Base-by-base conservation (phyloP, 2,888 invertebrate genomes). In the Nomada fabriciana region DNA sequence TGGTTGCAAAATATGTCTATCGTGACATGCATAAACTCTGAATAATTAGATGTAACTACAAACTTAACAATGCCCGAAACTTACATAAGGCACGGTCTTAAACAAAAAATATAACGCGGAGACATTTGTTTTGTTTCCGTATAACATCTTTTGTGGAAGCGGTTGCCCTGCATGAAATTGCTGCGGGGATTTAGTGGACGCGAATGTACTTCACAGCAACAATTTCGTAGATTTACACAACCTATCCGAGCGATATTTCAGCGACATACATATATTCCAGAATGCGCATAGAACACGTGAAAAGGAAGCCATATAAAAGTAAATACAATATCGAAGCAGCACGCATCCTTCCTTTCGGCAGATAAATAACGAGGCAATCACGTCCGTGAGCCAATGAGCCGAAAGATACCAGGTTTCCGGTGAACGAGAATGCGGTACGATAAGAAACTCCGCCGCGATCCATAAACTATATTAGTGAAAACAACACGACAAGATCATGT, bases 361-460 rank as follows among this genome's bases (percentile, higher is more conserved):
- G 82, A 86, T 82, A 88, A 83, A 80, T 76, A 76, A 64, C 81
- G 81, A 42, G 71, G 76, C 75, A 82, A 86, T 86, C 87, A 78
- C 78, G 79, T 80, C 79, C 63, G 79, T 72, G 85, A 85, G 76
- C 76, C 85, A 84, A 86, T 83, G 88, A 88, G 84, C 84, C 85
- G 52, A 86, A 89, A 87, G 90, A 90, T 91, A 91, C 86, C 84
- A 76, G 70, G 89, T 88, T 91, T 91, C 91, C 91, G 90, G 89
- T 89, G 81, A 87, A 89, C 87, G 85, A 88, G 57, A 47, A 86
- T 85, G 82, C 85, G 84, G 71, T 73, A 50, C 81, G 85, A 88
- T 83, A 84, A 89, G 88, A 84, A 76, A 63, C 57, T 60, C 52
- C 25, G 53, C 63, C 23, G 52, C 77, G 70, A 69, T 82, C 76